phyloP scores from a whole-genome alignment of 2,113 vertebrate species.

The Antidorcas marsupialis region DNA sequence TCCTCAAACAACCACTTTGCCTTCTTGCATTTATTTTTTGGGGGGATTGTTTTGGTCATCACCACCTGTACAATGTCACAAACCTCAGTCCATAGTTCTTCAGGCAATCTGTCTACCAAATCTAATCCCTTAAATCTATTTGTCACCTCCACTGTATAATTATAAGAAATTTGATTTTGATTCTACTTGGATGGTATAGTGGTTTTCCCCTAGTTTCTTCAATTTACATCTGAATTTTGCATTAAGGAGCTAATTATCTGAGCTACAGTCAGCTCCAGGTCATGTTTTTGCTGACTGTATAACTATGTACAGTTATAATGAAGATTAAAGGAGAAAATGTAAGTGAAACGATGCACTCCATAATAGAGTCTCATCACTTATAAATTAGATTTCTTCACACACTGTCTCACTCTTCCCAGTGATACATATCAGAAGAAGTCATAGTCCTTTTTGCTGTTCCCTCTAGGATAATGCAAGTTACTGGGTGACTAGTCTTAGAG shows the following conservation, averaged over 20 bases:
- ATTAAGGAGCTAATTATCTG: not conserved
- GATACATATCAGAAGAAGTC: not conserved
- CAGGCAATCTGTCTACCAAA: not conserved
- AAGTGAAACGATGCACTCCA: not conserved
- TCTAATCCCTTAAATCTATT: not conserved
- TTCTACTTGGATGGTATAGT: not conserved
- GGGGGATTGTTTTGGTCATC: not conserved
- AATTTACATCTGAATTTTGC: not conserved
- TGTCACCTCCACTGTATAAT: not conserved
- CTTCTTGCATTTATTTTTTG: not conserved
- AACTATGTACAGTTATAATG: not conserved
- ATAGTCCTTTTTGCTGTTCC: not conserved
- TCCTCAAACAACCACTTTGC: not conserved
- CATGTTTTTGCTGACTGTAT: not conserved
- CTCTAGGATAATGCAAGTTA: not conserved
- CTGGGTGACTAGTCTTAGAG: not conserved
- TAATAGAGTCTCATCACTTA: not conserved
- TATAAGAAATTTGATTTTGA: not conserved
- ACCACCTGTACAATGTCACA: not conserved
- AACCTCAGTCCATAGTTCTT: not conserved
- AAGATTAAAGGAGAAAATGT: not conserved
- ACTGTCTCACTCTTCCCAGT: not conserved
- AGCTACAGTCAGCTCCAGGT: not conserved
- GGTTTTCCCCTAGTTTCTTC: not conserved
- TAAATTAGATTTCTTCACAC: not conserved